These are phyloP conservation scores for Montipora capricornis DNA, from an alignment of 64 coral and sea anemone genomes.

Conservation along the genomic window DNA sequence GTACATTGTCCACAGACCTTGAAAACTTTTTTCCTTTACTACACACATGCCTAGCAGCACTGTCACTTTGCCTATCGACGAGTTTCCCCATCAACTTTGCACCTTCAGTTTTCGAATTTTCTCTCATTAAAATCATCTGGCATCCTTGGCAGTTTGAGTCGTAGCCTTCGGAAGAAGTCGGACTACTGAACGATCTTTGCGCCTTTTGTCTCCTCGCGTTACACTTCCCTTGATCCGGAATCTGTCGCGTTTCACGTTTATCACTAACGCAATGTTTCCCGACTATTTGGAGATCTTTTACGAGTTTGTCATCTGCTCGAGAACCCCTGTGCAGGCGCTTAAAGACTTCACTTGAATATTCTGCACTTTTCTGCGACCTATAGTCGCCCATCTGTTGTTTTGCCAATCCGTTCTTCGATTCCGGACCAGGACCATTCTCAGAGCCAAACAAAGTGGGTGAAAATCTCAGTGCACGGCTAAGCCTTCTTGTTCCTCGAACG, in stretches of 20 bases:
- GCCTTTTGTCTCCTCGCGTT: neutral
- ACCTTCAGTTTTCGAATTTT: constrained; percentile 5
- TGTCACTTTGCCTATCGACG: neutral
- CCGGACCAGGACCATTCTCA: constrained; percentile 12
- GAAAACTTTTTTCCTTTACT: neutral
- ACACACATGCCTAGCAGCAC: neutral
- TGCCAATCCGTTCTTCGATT: neutral
- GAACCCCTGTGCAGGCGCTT: constrained; percentile 14
- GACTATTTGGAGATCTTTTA: constrained; percentile 21
- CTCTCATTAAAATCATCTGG: neutral
- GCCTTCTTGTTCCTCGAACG: neutral
- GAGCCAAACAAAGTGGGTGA: neutral
- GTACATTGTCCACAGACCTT: neutral
- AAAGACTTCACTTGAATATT: neutral
- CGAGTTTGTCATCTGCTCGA: neutral
- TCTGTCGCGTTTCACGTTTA: neutral
- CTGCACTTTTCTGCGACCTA: neutral
- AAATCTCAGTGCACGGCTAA: constrained; percentile 1
- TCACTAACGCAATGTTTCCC: neutral
- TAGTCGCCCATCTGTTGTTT: neutral
- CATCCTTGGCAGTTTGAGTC: constrained; percentile 1
- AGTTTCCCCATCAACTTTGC: neutral
- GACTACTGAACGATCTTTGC: constrained; percentile 15
- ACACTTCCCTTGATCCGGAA: neutral
- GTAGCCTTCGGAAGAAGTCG: neutral